A percentile compares a stretch with the other conserved stretches of the same genome.
Conservation (phyloP, 2,113 vertebrate genomes). For the Camelus bactrianus region DNA sequence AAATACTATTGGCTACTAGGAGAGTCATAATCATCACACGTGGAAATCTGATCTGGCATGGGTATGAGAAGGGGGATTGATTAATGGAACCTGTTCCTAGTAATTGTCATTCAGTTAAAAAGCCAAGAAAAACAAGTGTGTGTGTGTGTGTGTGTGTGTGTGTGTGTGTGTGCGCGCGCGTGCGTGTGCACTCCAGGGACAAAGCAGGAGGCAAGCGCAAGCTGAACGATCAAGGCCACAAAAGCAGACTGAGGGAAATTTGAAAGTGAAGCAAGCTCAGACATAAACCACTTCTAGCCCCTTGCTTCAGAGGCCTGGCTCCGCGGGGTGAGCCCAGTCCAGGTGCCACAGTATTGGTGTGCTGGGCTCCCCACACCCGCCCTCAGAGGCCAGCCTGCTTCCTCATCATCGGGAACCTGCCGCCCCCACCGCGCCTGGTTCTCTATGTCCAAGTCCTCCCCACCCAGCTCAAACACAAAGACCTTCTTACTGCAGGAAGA, state of each 20-base stretch:
- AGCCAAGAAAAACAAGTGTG: neutral
- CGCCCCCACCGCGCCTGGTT: neutral
- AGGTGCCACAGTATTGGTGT: neutral
- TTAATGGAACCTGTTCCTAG: neutral
- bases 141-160: neutral
- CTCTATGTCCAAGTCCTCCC: neutral
- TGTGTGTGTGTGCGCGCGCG: neutral
- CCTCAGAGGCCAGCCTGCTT: neutral
- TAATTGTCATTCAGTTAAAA: neutral
- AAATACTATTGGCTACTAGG: neutral
- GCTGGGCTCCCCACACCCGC: rapidly evolving
- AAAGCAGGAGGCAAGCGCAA: neutral
- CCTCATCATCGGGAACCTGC: neutral
- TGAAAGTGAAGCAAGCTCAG: neutral
- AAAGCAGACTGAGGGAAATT: neutral
- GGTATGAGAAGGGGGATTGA: neutral
- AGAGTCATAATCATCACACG: neutral
- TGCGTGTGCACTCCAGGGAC: neutral
- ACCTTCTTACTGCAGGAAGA: neutral
- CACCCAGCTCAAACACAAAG: neutral
- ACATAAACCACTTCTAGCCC: neutral
- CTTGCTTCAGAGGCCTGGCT: neutral
- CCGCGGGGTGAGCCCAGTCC: neutral
- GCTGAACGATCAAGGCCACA: neutral
- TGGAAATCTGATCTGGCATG: neutral